phyloP scores from a whole-genome alignment of 1,140 invertebrate species.

The Temnothorax curvispinosus region DNA sequence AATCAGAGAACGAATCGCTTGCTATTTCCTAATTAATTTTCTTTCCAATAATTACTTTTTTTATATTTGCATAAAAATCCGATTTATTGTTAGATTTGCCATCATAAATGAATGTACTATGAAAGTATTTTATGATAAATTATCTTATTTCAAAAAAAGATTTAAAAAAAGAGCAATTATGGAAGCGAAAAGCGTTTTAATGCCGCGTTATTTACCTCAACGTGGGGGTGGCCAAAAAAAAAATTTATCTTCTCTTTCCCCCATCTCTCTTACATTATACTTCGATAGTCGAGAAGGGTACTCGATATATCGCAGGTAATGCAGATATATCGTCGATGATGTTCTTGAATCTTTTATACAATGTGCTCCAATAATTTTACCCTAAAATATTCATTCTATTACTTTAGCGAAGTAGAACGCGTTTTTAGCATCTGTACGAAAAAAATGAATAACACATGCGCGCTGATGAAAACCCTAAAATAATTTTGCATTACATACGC shows the following conservation, averaged over 20 bases:
- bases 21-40: neutral
- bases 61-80: neutral
- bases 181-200: neutral
- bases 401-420: neutral
- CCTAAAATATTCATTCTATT: slow-evolving; percentile 9
- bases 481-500: neutral
- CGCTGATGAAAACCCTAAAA: neutral
- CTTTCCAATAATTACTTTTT: neutral
- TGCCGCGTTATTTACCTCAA: neutral
- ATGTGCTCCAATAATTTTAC: neutral
- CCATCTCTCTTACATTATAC: slow-evolving; percentile 16
- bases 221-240: neutral
- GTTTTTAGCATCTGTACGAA: neutral
- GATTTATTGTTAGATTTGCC: neutral
- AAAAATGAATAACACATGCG: neutral
- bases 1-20: neutral
- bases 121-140: neutral
- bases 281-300: neutral
- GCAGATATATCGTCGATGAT: neutral
- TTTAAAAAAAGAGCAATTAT: neutral
- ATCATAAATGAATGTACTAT: neutral
- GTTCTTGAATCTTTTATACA: neutral
- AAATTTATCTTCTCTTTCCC: neutral
- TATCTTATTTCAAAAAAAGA: neutral
- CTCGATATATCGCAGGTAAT: neutral